These are phyloP conservation scores for Dasypus novemcinctus DNA, from an alignment of 2,113 vertebrate genomes.

Conservation along the genomic window DNA sequence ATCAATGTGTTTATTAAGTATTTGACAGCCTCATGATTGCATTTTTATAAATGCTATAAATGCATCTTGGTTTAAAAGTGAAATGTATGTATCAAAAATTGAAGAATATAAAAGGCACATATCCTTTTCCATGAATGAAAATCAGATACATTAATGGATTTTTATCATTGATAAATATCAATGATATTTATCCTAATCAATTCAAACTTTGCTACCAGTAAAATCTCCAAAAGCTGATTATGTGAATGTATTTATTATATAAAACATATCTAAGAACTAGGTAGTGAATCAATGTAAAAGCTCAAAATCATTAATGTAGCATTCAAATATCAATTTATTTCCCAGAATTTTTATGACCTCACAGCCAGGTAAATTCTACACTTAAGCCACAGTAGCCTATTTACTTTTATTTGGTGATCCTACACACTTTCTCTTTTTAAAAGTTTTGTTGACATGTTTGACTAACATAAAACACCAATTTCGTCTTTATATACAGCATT, in stretches of 20 bases:
- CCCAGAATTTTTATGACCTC: background rate
- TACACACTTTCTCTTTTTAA: background rate
- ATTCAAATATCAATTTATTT: background rate
- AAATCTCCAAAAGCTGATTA: background rate
- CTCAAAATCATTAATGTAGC: background rate
- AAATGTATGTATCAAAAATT: background rate
- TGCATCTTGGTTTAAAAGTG: background rate
- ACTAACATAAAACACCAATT: background rate
- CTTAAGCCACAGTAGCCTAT: background rate
- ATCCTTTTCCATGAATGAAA: background rate
- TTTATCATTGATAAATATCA: background rate
- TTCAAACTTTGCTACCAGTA: background rate
- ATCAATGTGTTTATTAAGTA: background rate
- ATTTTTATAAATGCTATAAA: slow-evolving; percentile 5
- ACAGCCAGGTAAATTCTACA: background rate
- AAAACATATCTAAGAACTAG: background rate
- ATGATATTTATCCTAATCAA: background rate
- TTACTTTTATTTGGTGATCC: background rate
- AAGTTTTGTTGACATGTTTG: background rate
- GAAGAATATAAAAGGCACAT: background rate
- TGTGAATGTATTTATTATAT: background rate
- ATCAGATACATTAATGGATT: background rate
- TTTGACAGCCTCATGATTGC: slow-evolving; percentile 10
- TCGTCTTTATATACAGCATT: background rate
- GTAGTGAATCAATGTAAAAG: background rate